These are phyloP conservation scores for Lutraria rhynchaena DNA, from an alignment of 1,140 invertebrate genomes.

Conservation along the genomic window DNA sequence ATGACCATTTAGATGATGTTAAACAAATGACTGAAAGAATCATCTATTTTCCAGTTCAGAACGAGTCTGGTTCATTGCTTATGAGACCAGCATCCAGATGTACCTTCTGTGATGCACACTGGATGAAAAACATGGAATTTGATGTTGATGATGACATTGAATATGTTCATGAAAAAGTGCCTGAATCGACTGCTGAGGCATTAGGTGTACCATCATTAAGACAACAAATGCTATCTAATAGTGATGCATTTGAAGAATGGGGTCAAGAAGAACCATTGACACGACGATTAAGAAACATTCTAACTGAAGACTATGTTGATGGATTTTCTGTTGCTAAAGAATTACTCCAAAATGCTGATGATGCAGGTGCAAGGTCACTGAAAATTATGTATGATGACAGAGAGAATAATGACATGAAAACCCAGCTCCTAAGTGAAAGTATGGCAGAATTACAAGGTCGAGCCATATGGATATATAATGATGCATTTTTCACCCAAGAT, in stretches of 20 bases:
- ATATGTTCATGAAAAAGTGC: constrained; percentile 32
- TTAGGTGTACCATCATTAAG: constrained; percentile 55
- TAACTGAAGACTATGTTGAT: constrained; percentile 72
- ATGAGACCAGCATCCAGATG: constrained; percentile 8
- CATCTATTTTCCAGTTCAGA: background rate
- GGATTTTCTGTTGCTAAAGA: constrained; percentile 78
- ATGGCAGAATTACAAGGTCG: constrained; percentile 77
- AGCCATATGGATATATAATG: constrained; percentile 76
- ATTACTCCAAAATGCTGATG: constrained; percentile 79
- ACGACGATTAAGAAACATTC: constrained; percentile 63
- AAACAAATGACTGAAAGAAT: background rate
- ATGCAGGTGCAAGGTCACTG: constrained; percentile 82
- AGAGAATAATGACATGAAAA: constrained; percentile 67
- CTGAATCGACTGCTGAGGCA: constrained; percentile 4
- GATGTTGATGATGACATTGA: constrained; percentile 29
- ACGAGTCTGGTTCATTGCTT: background rate
- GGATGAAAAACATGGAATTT: constrained; percentile 22
- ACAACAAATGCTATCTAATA: constrained; percentile 37
- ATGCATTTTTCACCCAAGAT: constrained; percentile 72
- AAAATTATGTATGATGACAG: constrained; percentile 81
- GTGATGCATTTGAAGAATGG: constrained; percentile 54
- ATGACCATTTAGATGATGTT: background rate
- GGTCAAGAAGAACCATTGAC: constrained; percentile 75
- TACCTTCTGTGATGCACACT: constrained; percentile 37
- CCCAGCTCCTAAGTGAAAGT: constrained; percentile 70